phyloP scores from a whole-genome alignment of 2,113 vertebrate genomes.

The Clinocottus analis region DNA sequence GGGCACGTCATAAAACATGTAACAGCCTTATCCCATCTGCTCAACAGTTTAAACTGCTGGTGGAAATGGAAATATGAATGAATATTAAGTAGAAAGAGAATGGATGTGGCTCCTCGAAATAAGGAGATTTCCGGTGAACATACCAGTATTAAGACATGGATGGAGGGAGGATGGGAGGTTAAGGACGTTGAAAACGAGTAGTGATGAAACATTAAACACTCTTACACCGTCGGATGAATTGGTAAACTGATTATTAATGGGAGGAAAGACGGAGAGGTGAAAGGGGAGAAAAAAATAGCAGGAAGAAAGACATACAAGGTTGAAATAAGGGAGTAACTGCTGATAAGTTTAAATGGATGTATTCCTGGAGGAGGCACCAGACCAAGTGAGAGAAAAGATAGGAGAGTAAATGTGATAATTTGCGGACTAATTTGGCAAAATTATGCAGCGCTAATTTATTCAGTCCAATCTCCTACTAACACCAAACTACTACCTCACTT shows the following conservation, averaged over 20 bases:
- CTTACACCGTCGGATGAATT: slow-evolving; percentile 20
- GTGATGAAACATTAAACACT: slow-evolving; percentile 56
- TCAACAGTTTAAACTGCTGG: slow-evolving; percentile 32
- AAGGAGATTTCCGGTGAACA: neutral
- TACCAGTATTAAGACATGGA: slow-evolving; percentile 28
- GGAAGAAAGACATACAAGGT: slow-evolving; percentile 6
- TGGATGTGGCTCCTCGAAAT: slow-evolving; percentile 11
- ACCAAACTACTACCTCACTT: neutral
- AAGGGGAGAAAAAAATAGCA: slow-evolving; percentile 13
- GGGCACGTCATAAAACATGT: slow-evolving; percentile 38
- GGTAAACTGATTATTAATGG: slow-evolving; percentile 33
- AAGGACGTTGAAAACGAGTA: slow-evolving; percentile 12
- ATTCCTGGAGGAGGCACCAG: slow-evolving; percentile 8
- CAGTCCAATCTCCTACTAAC: neutral
- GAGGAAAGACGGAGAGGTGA: slow-evolving; percentile 18
- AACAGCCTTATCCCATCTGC: slow-evolving; percentile 31
- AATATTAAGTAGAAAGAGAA: slow-evolving; percentile 22
- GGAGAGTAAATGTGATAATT: slow-evolving; percentile 15
- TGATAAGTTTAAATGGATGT: slow-evolving; percentile 3
- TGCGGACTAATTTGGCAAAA: slow-evolving; percentile 17
- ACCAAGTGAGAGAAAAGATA: slow-evolving; percentile 9
- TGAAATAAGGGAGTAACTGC: slow-evolving; percentile 17
- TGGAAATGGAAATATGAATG: slow-evolving; percentile 12
- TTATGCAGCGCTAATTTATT: slow-evolving; percentile 18
- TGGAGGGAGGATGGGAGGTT: slow-evolving; percentile 13